Evolutionary conservation across 1,140 invertebrate species (phyloP).

Genomic region (Rhopalosiphum maidis): DNA sequence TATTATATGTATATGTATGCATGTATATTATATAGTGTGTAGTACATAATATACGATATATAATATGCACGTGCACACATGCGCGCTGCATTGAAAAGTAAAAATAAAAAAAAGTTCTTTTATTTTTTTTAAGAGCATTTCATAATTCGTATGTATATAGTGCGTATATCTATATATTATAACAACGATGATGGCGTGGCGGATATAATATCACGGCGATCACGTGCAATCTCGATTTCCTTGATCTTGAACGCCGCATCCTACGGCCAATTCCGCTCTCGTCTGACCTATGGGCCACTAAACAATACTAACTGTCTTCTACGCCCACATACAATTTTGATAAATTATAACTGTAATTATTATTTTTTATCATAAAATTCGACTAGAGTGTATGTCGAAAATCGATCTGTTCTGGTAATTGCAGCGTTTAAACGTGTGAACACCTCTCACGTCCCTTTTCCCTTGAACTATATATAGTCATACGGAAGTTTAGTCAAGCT

Average conservation of each 20-base stretch:
- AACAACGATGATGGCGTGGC: background rate
- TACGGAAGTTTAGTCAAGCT: background rate
- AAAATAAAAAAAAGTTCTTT: background rate
- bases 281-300: background rate
- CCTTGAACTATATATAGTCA: background rate
- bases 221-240: background rate
- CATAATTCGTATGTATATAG: background rate
- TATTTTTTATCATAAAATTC: background rate
- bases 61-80: background rate
- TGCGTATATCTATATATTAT: background rate
- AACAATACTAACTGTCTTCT: background rate
- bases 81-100: background rate
- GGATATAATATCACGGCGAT: background rate
- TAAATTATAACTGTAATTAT: background rate
- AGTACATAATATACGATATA: too few species aligned
- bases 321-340: background rate
- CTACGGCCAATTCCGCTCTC: background rate
- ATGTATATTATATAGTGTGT: background rate
- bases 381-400: background rate
- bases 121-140: background rate
- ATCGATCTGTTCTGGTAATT: background rate
- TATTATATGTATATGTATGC: background rate
- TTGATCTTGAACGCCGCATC: slow-evolving; percentile 3
- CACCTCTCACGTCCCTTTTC: slow-evolving; percentile 19
- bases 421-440: slow-evolving; percentile 38